Conservation (phyloP, 2,888 invertebrate genomes). For the Aspidiotus rigidus region DNA sequence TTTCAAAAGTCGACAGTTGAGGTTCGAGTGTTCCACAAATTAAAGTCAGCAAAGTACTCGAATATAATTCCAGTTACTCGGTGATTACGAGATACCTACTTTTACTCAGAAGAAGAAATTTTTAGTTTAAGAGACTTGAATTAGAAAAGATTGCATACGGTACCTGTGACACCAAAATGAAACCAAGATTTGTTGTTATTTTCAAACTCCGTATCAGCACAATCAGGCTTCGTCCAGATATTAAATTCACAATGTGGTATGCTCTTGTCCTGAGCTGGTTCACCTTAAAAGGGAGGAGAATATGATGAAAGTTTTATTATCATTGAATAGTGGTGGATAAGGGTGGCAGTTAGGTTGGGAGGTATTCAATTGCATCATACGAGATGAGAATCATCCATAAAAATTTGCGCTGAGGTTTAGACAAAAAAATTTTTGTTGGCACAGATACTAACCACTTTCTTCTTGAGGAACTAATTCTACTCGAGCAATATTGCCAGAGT, state of each 20-base stretch:
- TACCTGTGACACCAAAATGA: conserved; percentile 68
- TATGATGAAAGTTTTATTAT: too few relatives aligned
- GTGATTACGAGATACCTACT: too few relatives aligned
- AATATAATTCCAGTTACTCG: too few relatives aligned
- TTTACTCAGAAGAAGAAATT: too few relatives aligned
- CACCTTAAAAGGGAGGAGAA: too few relatives aligned
- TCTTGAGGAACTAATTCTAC: conserved; percentile 62
- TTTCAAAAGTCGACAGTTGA: too few relatives aligned
- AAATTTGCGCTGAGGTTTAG: neutral
- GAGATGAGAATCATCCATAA: too few relatives aligned
- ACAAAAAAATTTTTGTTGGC: neutral
- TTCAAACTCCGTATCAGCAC: conserved; percentile 75
- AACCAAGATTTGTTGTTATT: conserved; percentile 90
- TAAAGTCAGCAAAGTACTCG: too few relatives aligned
- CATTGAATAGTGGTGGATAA: too few relatives aligned
- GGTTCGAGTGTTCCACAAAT: too few relatives aligned
- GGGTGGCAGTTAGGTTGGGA: too few relatives aligned
- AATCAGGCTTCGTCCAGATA: conserved; percentile 83
- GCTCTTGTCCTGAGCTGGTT: conserved; percentile 42
- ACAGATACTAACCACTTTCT: conserved; percentile 10
- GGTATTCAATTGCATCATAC: too few relatives aligned
- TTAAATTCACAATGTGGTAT: conserved; percentile 71
- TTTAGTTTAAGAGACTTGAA: neutral
- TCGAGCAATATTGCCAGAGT: conserved; percentile 77
- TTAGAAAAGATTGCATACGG: neutral